These are phyloP conservation scores for Solenopsis invicta DNA, from an alignment of 1,140 invertebrate species.

Conservation along the genomic window DNA sequence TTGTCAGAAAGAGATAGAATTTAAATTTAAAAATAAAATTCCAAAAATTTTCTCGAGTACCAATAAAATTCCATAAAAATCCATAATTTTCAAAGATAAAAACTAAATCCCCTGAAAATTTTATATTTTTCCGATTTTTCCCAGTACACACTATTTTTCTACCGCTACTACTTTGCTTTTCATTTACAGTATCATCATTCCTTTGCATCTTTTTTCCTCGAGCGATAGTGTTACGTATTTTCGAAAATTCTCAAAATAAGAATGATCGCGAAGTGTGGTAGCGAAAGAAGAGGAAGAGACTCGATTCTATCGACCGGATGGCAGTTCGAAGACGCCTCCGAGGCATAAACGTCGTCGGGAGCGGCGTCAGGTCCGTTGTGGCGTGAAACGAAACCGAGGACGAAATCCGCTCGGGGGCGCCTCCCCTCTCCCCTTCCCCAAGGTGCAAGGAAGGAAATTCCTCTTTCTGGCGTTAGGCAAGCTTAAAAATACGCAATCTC, in stretches of 20 bases:
- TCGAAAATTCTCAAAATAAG: neutral
- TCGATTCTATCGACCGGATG: conserved; percentile 37
- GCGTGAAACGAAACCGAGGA: conserved; percentile 86
- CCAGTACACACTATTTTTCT: neutral
- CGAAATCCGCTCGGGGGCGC: conserved; percentile 75
- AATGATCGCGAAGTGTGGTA: neutral
- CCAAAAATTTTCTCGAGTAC: too few species aligned
- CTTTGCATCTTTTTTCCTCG: neutral
- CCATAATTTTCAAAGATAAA: too few species aligned
- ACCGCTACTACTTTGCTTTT: neutral
- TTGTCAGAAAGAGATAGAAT: too few species aligned
- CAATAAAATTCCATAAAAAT: too few species aligned
- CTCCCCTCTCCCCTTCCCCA: neutral
- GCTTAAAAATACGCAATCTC: conserved; percentile 88
- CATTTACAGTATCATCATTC: neutral
- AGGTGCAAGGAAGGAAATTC: conserved; percentile 41
- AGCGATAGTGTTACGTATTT: neutral
- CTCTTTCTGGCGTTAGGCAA: conserved; percentile 74
- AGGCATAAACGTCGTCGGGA: conserved; percentile 54
- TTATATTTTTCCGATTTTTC: too few species aligned
- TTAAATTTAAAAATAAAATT: too few species aligned
- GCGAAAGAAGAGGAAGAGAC: conserved; percentile 10
- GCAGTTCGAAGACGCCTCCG: conserved; percentile 43
- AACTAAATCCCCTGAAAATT: too few species aligned
- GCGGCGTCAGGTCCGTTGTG: conserved; percentile 79